These are phyloP conservation scores for Oreochromis grahami DNA, from an alignment of 2,797 vertebrate genomes.

Conservation along the genomic window DNA sequence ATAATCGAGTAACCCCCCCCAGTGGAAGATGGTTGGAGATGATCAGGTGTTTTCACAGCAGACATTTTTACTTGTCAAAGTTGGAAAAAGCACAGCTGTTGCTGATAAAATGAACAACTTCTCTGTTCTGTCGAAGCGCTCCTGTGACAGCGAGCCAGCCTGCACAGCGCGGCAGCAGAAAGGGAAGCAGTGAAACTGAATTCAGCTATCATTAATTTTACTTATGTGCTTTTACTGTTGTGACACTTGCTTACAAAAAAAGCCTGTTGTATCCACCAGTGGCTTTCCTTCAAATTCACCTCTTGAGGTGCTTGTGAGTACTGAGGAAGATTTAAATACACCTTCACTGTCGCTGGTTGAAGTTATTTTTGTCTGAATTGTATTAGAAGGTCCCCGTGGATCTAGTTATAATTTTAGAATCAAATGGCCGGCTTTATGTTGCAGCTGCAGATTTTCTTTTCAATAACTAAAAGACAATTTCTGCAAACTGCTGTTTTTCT, in stretches of 20 bases:
- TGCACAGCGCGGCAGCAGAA: background rate
- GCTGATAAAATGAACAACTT: background rate
- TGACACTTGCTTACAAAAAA: background rate
- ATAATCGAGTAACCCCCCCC: accelerated
- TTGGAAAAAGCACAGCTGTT: background rate
- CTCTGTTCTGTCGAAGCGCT: background rate
- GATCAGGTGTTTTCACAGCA: background rate
- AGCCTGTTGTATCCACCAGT: background rate
- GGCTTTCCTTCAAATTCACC: background rate
- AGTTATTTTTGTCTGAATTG: slow-evolving; percentile 6
- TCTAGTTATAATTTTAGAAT: slow-evolving; percentile 12
- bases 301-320: background rate
- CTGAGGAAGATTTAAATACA: background rate
- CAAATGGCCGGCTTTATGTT: background rate
- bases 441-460: background rate
- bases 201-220: background rate
- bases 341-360: background rate
- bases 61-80: background rate
- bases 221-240: background rate
- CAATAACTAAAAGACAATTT: background rate
- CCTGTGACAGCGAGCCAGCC: background rate
- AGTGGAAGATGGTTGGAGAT: background rate
- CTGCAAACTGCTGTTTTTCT: background rate
- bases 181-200: background rate
- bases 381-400: background rate